Evolutionary conservation across 64 coral and sea anemone species (phyloP).

Genomic region (Dendronephthya gigantea): DNA sequence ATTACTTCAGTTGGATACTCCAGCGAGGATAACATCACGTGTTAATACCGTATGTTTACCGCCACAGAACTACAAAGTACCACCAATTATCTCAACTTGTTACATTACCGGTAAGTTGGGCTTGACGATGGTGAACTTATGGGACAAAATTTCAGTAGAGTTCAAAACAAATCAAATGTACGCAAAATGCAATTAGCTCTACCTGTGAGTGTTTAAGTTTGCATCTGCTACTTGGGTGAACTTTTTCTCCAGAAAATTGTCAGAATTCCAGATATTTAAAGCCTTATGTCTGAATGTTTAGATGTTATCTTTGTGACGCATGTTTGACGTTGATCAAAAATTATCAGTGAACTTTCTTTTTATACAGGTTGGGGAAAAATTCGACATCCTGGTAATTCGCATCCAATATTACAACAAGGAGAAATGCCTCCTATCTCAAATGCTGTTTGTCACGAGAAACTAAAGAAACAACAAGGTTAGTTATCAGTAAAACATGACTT

Average conservation of each 20-base stretch:
- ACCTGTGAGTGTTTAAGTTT: too few species aligned
- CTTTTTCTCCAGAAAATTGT: too few species aligned
- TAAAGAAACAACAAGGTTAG: background rate
- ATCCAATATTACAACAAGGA: background rate
- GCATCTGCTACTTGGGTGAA: too few species aligned
- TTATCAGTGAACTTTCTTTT: background rate
- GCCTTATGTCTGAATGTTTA: too few species aligned
- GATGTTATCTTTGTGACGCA: too few species aligned
- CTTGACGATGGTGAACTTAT: background rate
- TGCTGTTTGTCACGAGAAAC: background rate
- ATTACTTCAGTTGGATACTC: conserved; percentile 11
- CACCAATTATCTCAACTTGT: background rate
- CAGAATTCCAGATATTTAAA: too few species aligned
- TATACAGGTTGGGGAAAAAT: background rate
- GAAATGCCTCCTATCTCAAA: background rate
- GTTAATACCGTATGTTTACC: conserved; percentile 37
- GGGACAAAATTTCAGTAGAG: background rate
- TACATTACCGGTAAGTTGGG: conserved; percentile 32
- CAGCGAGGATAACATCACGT: background rate
- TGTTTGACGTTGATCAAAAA: too few species aligned
- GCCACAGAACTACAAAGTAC: background rate
- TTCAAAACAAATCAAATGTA: too few species aligned
- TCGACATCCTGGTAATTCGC: background rate
- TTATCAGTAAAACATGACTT: background rate
- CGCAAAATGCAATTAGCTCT: too few species aligned